Evolutionary conservation across 2,797 vertebrate species (phyloP), one percentile per base, ranked within the genome.

Genomic region (Platyrinchus mystaceus): DNA sequence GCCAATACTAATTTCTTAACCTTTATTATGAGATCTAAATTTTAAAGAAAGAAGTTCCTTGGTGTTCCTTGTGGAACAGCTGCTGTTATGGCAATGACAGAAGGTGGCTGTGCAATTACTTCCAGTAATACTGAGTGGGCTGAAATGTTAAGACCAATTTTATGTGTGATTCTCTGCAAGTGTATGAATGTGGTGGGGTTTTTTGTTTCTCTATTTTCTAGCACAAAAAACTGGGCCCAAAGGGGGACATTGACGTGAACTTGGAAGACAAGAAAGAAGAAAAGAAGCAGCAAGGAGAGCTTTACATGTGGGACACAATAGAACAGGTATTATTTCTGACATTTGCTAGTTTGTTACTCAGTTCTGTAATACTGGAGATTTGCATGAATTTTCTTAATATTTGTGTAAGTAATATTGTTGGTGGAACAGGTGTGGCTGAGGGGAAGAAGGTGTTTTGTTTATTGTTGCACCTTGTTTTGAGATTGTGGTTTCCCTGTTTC

Each of bases 231-330:
- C 97, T 99, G 81, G 99, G 97, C 12, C 97, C 97, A n/a, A 97
- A 97, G 53, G 98, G 98, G 7, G 98, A 98, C 4, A 95, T 98
- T 34, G 97, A 97, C 32, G 96, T 97, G 60, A 98, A 97, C 49
- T 71, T 98, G 83, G 98, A 99, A 66, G 99, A 99, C 58, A 97
- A 95, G 90, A 98, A 94, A 55, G 99, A 98, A 47, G 98, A 99
- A 92, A 97, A 99, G 95, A 98, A 98, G 95, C 92, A 98, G 52
- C 98, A 99, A 88, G 99, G 99, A 49, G 99, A 99, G 64, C 98
- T 99, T 87, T 98, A 98, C 75, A 99, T 99, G 98, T 99, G 99
- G 99, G 99, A 99, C 76, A 97, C 99, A 37, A 99, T 99, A 27
- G 99, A 99, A 93, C 97, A 99, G 99, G 99, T 99, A 98, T 49